Conservation (phyloP, 2,797 vertebrate species). For the Chelon labrosus region DNA sequence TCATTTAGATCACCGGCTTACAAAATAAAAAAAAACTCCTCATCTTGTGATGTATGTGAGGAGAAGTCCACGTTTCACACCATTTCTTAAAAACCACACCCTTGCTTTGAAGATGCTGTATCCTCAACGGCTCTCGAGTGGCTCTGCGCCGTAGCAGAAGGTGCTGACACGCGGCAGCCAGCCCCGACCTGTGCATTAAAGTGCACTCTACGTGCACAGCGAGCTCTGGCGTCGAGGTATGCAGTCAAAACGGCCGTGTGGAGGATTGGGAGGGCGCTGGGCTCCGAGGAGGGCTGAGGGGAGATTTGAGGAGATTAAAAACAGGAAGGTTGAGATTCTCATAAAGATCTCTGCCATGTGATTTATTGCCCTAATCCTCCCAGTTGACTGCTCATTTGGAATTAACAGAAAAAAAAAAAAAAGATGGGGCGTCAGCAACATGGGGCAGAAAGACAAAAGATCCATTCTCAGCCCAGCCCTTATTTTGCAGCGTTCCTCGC, state of each 20-base stretch:
- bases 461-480: conserved; percentile 35
- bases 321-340: conserved; percentile 49
- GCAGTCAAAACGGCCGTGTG: not conserved
- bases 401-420: not conserved
- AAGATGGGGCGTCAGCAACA: not conserved
- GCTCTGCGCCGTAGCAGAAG: conserved; percentile 40
- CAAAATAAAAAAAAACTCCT: not conserved
- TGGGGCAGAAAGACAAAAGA: conserved; percentile 8
- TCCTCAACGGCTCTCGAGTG: conserved; percentile 41
- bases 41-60: not conserved
- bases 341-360: conserved; percentile 52
- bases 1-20: conserved; percentile 21
- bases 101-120: conserved; percentile 13
- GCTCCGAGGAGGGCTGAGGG: conserved; percentile 33
- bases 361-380: conserved; percentile 51
- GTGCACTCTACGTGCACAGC: conserved; percentile 18
- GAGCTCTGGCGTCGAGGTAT: conserved; percentile 12
- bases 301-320: conserved; percentile 67
- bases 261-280: conserved; percentile 41
- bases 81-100: conserved; percentile 9
- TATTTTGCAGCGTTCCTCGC: conserved; percentile 27
- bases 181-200: conserved; percentile 35
- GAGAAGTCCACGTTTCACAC: conserved; percentile 9
- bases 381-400: conserved; percentile 45
- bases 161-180: conserved; percentile 55